A percentile compares a stretch with the other conserved stretches of the same genome.
Conservation (phyloP, 2,888 invertebrate species). For the Smittia sp. region DNA sequence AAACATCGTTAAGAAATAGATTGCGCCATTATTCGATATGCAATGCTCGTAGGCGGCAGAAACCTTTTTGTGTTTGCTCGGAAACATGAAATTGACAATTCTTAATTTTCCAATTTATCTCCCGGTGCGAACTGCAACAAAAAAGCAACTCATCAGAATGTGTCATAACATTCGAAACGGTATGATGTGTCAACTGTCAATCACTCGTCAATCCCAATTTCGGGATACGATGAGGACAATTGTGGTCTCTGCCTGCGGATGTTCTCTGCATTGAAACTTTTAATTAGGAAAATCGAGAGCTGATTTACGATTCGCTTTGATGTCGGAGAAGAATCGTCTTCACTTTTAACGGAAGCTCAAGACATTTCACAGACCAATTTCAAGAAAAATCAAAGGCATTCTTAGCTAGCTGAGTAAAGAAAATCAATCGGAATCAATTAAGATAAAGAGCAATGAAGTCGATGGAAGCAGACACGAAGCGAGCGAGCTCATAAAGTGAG, state of each 20-base stretch:
- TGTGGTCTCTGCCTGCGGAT: background rate
- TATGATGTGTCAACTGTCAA: slow-evolving; percentile 38
- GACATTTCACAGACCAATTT: too few relatives aligned
- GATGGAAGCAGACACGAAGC: background rate
- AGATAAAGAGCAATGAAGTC: background rate
- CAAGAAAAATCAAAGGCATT: background rate
- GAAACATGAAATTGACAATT: too few relatives aligned
- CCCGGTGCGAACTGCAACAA: background rate
- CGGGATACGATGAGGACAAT: background rate
- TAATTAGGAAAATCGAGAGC: too few relatives aligned
- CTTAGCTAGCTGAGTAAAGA: background rate
- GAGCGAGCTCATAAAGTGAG: background rate
- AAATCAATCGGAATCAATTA: background rate
- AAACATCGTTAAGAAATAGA: too few relatives aligned
- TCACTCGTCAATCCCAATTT: slow-evolving; percentile 26
- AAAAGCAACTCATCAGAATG: background rate
- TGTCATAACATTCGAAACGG: slow-evolving; percentile 3
- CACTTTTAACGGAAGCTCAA: too few relatives aligned
- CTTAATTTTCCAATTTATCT: slow-evolving; percentile 4
- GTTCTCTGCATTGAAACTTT: background rate
- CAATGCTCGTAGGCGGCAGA: too few relatives aligned
- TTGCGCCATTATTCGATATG: too few relatives aligned
- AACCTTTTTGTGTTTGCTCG: too few relatives aligned
- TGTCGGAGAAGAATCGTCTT: too few relatives aligned
- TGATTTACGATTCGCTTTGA: too few relatives aligned